Evolutionary conservation across 2,888 invertebrate genomes (phyloP).

Genomic region (Empis stercorea): DNA sequence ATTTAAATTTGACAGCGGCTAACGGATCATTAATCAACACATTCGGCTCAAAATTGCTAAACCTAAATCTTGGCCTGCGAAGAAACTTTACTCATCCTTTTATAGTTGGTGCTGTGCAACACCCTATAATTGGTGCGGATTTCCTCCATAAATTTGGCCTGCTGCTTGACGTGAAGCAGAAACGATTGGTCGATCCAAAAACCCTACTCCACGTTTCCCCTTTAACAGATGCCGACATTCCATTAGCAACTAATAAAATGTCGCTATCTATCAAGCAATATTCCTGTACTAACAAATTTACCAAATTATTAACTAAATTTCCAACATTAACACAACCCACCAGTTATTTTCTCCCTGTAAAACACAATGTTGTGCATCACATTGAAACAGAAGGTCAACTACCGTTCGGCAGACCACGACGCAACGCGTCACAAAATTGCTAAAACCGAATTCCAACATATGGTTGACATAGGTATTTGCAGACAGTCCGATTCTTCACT

Average conservation of each 20-base stretch:
- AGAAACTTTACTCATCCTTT: neutral
- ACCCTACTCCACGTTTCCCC: neutral
- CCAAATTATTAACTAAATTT: neutral
- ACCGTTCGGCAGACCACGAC: too few relatives aligned
- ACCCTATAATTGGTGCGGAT: neutral
- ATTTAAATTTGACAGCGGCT: neutral
- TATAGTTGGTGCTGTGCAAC: neutral
- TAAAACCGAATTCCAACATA: too few relatives aligned
- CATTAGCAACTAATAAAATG: neutral
- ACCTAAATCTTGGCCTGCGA: neutral
- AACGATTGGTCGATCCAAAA: neutral
- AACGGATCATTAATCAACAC: neutral
- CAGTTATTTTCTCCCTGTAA: neutral
- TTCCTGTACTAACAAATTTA: neutral
- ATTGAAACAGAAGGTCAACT: too few relatives aligned
- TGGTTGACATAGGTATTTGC: too few relatives aligned
- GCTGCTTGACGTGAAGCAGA: neutral
- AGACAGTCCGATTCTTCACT: too few relatives aligned
- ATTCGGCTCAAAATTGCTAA: neutral
- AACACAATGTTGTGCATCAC: neutral
- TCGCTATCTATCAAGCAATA: neutral
- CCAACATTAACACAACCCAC: neutral
- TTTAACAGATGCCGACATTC: neutral
- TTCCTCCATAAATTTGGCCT: neutral
- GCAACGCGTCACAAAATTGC: too few relatives aligned